Conservation (phyloP, 1,140 invertebrate genomes). For the Cyclina sinensis region DNA sequence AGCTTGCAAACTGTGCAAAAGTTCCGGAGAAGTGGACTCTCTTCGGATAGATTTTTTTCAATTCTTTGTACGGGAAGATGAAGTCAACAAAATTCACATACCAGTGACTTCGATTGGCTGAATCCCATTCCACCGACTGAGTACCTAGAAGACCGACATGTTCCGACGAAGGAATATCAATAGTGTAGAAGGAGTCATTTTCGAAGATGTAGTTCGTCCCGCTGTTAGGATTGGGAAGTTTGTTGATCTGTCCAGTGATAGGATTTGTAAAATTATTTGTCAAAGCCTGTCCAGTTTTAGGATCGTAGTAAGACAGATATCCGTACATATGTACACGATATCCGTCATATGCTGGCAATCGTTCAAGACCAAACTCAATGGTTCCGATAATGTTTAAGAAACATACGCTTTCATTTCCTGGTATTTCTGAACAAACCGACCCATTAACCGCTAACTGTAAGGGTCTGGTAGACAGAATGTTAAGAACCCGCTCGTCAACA, state of each 20-base stretch:
- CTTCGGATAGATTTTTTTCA: background rate
- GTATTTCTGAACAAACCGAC: constrained; percentile 62
- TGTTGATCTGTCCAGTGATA: background rate
- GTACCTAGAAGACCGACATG: constrained; percentile 55
- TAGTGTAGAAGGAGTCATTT: constrained; percentile 55
- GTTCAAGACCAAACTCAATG: constrained; percentile 23
- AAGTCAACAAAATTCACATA: constrained; percentile 50
- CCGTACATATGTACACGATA: constrained; percentile 34
- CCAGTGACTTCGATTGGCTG: constrained; percentile 37
- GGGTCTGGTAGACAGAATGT: constrained; percentile 29
- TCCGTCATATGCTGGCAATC: background rate
- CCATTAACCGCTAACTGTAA: constrained; percentile 59
- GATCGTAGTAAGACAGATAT: background rate
- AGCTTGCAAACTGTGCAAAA: constrained; percentile 43
- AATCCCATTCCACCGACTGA: background rate
- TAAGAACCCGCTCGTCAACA: constrained; percentile 60
- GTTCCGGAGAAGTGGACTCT: constrained; percentile 64
- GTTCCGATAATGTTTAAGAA: constrained; percentile 62
- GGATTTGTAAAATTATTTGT: constrained; percentile 11
- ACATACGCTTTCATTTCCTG: constrained; percentile 52
- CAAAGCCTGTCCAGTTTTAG: background rate
- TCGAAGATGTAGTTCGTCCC: constrained; percentile 29
- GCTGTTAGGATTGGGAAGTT: background rate
- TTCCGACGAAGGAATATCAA: constrained; percentile 36
- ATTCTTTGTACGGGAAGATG: constrained; percentile 53